Percentiles rank a stretch among this genome's conserved stretches.
phyloP scores from a whole-genome alignment of 2,888 invertebrate genomes.

The Amaurobius ferox region DNA sequence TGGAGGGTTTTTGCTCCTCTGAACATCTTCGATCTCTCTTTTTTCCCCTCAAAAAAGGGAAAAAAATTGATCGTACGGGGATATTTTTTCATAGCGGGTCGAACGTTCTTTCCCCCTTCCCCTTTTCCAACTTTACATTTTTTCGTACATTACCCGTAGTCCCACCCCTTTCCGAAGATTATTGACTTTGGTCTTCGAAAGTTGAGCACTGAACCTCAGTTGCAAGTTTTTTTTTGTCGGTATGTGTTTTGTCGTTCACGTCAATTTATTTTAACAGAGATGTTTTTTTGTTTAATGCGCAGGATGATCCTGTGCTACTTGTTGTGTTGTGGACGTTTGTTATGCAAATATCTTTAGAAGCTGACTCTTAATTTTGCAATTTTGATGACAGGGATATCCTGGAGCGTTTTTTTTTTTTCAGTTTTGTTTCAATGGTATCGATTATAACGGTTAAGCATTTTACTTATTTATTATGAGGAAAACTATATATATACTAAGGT shows the following conservation, averaged over 20 bases:
- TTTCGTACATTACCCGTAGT: constrained; percentile 32
- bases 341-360: constrained; percentile 1
- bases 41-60: not conserved
- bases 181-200: constrained; percentile 34
- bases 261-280: constrained; percentile 4
- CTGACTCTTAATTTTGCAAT: not conserved
- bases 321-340: not conserved
- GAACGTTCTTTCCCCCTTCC: constrained; percentile 20
- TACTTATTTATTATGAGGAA: not conserved
- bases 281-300: not conserved
- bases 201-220: not conserved
- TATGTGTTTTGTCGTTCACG: not conserved
- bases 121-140: constrained; percentile 7
- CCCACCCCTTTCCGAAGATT: constrained; percentile 47
- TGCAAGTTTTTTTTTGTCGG: not conserved
- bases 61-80: constrained; percentile 29
- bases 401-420: not conserved
- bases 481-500: too few species aligned
- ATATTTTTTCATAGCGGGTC: not conserved
- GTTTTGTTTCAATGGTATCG: not conserved
- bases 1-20: constrained; percentile 44
- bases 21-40: constrained; percentile 60
- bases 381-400: constrained; percentile 4
- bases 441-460: not conserved
- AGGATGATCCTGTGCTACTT: not conserved